Conservation (phyloP, 2,113 vertebrate species). For the Mustela nigripes region DNA sequence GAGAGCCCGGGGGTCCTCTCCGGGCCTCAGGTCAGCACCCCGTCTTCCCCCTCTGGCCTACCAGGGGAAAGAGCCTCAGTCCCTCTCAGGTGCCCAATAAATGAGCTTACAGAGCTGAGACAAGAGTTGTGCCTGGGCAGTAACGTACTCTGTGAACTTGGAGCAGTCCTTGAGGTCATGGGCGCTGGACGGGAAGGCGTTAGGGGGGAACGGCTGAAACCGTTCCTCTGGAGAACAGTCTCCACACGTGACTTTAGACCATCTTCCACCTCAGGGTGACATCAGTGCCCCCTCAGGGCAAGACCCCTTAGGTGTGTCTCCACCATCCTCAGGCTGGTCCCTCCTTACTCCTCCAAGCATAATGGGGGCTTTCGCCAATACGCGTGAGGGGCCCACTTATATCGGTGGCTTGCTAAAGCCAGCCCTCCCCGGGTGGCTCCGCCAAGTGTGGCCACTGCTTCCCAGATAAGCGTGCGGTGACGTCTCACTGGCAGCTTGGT, state of each 20-base stretch:
- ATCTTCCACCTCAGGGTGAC: background rate
- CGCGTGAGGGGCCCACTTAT: rapidly evolving
- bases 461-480: rapidly evolving
- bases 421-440: rapidly evolving
- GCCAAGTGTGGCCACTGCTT: rapidly evolving
- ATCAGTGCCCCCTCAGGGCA: background rate
- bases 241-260: rapidly evolving
- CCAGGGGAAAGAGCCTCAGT: rapidly evolving
- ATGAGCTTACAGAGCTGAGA: rapidly evolving
- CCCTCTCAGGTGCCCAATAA: background rate
- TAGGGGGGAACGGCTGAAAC: rapidly evolving
- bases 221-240: background rate
- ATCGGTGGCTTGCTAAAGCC: rapidly evolving
- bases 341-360: rapidly evolving
- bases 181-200: background rate
- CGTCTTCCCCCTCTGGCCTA: too few relatives aligned
- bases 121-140: background rate
- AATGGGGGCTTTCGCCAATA: rapidly evolving
- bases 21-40: background rate
- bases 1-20: background rate
- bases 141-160: background rate
- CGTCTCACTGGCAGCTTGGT: rapidly evolving
- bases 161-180: background rate
- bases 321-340: rapidly evolving
- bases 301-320: background rate